Evolutionary conservation across 2,888 invertebrate species (phyloP).

Genomic region (Pristionchus mayeri): DNA sequence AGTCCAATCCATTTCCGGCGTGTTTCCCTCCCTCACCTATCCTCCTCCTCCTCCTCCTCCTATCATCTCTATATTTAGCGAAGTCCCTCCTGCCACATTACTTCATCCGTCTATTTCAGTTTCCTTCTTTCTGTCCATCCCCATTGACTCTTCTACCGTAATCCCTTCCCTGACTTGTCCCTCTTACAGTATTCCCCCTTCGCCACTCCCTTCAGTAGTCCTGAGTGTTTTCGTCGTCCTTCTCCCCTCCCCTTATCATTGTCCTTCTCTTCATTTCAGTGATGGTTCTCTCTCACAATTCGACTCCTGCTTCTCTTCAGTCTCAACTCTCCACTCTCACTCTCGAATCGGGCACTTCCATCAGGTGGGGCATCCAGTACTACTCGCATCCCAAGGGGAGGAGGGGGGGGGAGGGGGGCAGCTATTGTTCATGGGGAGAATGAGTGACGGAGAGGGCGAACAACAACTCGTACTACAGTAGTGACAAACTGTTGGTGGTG

Average conservation of each 20-base stretch:
- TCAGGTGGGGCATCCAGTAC: constrained; percentile 58
- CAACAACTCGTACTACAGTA: neutral
- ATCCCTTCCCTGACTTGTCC: neutral
- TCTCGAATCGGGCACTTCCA: constrained; percentile 66
- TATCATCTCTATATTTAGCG: constrained; percentile 20
- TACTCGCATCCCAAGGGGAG: too few relatives aligned
- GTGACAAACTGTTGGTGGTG: constrained; percentile 37
- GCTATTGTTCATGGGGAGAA: constrained; percentile 50
- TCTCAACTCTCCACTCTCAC: constrained; percentile 26
- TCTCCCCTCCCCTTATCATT: neutral
- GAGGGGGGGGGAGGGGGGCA: constrained; percentile 13
- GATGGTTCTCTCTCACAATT: constrained; percentile 28
- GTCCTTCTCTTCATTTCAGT: constrained; percentile 6
- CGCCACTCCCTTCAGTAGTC: constrained; percentile 25
- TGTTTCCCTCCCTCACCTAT: neutral
- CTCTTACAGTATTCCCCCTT: constrained; percentile 1
- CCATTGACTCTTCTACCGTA: neutral
- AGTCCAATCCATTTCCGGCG: constrained; percentile 10
- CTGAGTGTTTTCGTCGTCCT: constrained; percentile 35
- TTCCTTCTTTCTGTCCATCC: neutral
- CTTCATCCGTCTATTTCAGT: constrained; percentile 29
- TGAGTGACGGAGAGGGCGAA: too few relatives aligned
- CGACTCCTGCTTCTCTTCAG: constrained; percentile 14
- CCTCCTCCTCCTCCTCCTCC: constrained; percentile 1
- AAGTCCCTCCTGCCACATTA: neutral